Evolutionary conservation across 1,140 invertebrate species (phyloP), one percentile per base, ranked within the genome.

Genomic region (Macrobrachium rosenbergii): DNA sequence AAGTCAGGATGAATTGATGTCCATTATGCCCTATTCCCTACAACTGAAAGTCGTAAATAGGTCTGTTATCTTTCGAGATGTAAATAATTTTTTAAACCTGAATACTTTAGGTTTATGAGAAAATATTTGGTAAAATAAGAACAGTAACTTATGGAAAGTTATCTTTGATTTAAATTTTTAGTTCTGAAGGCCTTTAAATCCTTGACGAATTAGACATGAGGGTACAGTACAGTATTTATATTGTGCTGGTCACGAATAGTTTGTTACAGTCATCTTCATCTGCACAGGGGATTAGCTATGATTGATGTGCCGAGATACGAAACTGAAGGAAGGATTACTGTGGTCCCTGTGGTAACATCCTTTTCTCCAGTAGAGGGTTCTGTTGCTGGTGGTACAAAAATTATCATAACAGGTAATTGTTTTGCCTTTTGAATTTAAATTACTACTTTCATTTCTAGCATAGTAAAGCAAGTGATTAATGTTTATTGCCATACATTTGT

Each of bases 381-480:
- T 12, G 77, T 80, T 23, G 23, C 23, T 37, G 77, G 77, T 12
- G 77, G 77, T 60, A 80, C 77, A 19, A 58, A 60, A 17, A 80
- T 80, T 60, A 80, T 58, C 77, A 80, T 80, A n/a, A n/a, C 52
- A 80, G 77, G 77, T 80, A 21, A 14, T 21, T 62, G 10, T 77
- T 45, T 6, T 77, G 12, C 7, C 12, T 52, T 52, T 10, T 52
- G 6, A 52, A 10, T 52, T 5, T 10, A n/a, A 37, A 67, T 72
- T 17, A 10, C 17, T 12, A 5, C n/a, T n/a, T n/a, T 28, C 12
- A 17, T 5, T 5, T 23, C 7, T 72, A 17, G 69, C 11, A 28
- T n/a, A 16, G 23, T 14, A n/a, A 28, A 72, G 2, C 21, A 28
- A 28, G 28, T 2, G 28, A 37, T 2, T 37, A 37, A 37, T 37